phyloP scores from a whole-genome alignment of 2,888 invertebrate genomes.

The Acronicta alni region DNA sequence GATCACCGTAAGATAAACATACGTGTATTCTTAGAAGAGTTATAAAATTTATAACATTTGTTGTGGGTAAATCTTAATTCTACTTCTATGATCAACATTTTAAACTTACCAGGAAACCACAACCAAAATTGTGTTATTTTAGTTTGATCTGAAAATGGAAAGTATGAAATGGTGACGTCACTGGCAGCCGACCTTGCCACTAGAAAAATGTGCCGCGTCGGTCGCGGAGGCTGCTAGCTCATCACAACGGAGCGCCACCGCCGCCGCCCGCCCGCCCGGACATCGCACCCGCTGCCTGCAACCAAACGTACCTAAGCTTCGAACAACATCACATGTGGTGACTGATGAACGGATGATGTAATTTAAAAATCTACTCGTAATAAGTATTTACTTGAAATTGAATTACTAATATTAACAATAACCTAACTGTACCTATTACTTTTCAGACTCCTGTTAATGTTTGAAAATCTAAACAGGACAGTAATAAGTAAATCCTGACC shows the following conservation, averaged over 20 bases:
- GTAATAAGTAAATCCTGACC: too few species aligned
- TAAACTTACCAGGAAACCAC: constrained; percentile 1
- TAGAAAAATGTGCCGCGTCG: constrained; percentile 89
- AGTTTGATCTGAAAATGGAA: constrained; percentile 74
- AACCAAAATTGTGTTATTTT: constrained; percentile 30
- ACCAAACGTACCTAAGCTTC: constrained; percentile 23
- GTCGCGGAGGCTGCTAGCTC: constrained; percentile 79
- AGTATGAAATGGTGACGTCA: constrained; percentile 84
- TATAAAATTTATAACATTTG: too few species aligned
- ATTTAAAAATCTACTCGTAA: too few species aligned
- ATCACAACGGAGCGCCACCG: constrained; percentile 72
- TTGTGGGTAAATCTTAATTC: neutral
- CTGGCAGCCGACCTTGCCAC: constrained; percentile 86
- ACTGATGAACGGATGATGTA: too few species aligned
- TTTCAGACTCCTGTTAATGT: too few species aligned
- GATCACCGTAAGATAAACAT: too few species aligned
- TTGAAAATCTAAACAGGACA: too few species aligned
- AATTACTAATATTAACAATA: too few species aligned
- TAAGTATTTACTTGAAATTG: too few species aligned
- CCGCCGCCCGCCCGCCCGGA: constrained; percentile 63
- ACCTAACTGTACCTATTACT: too few species aligned
- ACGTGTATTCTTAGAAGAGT: too few species aligned
- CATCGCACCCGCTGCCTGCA: constrained; percentile 69
- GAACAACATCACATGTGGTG: constrained; percentile 10
- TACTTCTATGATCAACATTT: neutral